Base-by-base conservation (phyloP, 2,113 vertebrate species). In the Brienomyrus brachyistius region DNA sequence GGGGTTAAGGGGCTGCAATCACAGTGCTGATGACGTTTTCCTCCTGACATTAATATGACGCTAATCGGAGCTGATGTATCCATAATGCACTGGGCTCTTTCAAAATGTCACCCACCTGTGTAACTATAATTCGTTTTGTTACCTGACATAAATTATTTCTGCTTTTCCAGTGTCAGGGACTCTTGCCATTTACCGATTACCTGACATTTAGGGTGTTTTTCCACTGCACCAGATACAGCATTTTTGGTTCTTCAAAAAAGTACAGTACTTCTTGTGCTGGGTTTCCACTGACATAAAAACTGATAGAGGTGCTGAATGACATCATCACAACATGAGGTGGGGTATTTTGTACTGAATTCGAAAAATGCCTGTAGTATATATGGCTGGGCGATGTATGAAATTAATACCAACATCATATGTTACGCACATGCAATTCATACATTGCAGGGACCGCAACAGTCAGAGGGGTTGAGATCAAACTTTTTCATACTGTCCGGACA, bases 21-120 rank as follows among this genome's bases (percentile, higher is more conserved):
- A 95, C n/a, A 52, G 59, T 4, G 51, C 80, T 21, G 86, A 89
- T 82, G 90, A 90, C 90, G 89, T 88, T 88, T 88, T 56, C 50
- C 92, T 85, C 90, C 88, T 7, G 56, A 85, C 89, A 59, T 89
- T 92, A 43, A 88, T 17, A 86, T 92, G 91, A 94, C 88, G 48
- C 91, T 94, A 93, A 95, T 94, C 88, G 31, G 62, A 94, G 91
- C 92, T 93, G 94, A 95, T 94, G 90, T 91, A 89, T 9, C 91
- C 89, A 91, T 27, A 4, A 21, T 11, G 40, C 23, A 83, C 51
- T 47, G 17, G n/a, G 52, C 43, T 56, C 54, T 52, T 82, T 43
- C 19, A 40, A 47, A 31, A 50, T 21, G 23, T n/a, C 54, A 70
- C 85, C 27, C 51, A n/a, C n/a, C 47, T 86, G n/a, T 35, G n/a